These are phyloP conservation scores for Xiphorhynchus elegans DNA, from an alignment of 2,113 vertebrate genomes.

Conservation along the genomic window DNA sequence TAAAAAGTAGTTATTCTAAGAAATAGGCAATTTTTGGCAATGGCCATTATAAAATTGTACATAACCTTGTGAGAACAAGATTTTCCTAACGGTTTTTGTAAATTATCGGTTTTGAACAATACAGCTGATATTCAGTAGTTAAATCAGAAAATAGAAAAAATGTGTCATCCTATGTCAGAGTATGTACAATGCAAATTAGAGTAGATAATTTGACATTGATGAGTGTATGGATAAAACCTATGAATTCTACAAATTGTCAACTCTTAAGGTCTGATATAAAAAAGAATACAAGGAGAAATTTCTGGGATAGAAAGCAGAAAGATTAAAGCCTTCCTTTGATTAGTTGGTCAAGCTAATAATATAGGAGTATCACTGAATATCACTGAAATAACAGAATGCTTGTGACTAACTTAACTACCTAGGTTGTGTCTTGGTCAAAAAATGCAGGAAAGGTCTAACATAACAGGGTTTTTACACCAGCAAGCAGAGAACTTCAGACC, in stretches of 20 bases:
- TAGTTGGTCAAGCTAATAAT: neutral
- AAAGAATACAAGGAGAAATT: neutral
- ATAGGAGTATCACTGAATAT: neutral
- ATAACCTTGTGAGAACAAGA: neutral
- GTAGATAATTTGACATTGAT: slow-evolving; percentile 22
- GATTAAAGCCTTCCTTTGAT: neutral
- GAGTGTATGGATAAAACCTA: neutral
- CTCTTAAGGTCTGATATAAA: neutral
- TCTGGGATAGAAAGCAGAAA: neutral
- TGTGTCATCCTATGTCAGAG: neutral
- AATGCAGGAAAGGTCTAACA: neutral
- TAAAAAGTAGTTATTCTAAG: neutral
- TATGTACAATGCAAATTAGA: slow-evolving; percentile 8
- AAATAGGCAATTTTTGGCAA: neutral
- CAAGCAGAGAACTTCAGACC: neutral
- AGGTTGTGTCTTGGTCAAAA: neutral
- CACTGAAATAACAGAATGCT: neutral
- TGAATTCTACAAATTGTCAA: neutral
- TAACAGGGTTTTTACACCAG: neutral
- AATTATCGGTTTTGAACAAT: neutral
- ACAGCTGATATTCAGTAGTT: neutral
- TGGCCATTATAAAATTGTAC: neutral
- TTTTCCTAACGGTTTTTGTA: neutral
- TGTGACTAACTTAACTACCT: neutral
- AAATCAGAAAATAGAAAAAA: neutral